Base-by-base conservation (phyloP, 2,888 invertebrate species). In the Gastracanthus pulcherrimus region DNA sequence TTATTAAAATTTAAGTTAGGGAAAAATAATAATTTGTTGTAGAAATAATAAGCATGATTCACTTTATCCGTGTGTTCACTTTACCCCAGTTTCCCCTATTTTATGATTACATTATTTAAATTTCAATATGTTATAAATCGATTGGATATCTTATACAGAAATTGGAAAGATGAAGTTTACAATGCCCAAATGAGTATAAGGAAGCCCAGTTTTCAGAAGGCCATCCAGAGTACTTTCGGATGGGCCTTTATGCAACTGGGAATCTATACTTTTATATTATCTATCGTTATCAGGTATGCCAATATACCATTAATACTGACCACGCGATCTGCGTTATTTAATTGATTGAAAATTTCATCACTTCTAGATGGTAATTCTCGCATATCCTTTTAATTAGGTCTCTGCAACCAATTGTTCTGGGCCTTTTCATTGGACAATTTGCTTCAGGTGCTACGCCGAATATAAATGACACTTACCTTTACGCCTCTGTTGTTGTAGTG, bases 351-450 rank as follows among this genome's bases (percentile, higher is more conserved):
- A 58, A 38, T n/a, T n/a, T n/a, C n/a, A n/a, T n/a, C n/a, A 38
- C 38, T 31, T 34, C n/a, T n/a, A n/a, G n/a, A n/a, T n/a, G n/a
- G n/a, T n/a, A n/a, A n/a, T n/a, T n/a, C n/a, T n/a, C n/a, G n/a
- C n/a, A 9, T 16, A n/a, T 36, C 23, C 5, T 71, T 58, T 58
- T 26, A 23, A n/a, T 55, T 92, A 95, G 95, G 92, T 93, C 95
- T 69, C 85, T 94, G 55, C 93, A 94, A 86, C 95, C 95, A 0
- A 93, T 92, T 81, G 92, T 93, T 9, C 88, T 95, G 89, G 94
- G 94, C 5, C 92, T 94, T 87, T 93, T 95, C 82, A 95, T 95
- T 84, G 93, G 92, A 86, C 94, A 94, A 88, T 95, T 95, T 89
- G 93, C 94, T 83, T 92, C 92, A 16, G 91, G 92, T 29, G 92